Percentiles rank a stretch among this genome's conserved stretches.
Evolutionary conservation across 2,888 invertebrate genomes (phyloP).

Genomic region (Ophraella communa): DNA sequence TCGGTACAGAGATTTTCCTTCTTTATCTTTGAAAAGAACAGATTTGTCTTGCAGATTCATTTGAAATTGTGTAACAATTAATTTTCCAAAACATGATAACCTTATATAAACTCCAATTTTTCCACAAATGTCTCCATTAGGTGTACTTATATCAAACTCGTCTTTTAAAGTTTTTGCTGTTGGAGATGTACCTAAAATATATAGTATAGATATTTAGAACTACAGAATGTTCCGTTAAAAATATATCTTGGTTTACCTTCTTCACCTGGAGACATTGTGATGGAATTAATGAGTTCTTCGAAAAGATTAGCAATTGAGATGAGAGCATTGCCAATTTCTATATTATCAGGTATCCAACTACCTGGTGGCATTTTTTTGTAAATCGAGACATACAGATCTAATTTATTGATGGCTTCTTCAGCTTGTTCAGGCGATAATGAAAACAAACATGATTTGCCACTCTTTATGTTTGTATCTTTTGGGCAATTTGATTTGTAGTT

Average conservation of each 20-base stretch:
- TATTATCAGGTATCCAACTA: slow-evolving; percentile 67
- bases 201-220: neutral
- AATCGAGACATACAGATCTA: slow-evolving; percentile 66
- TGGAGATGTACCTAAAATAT: slow-evolving; percentile 51
- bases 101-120: slow-evolving; percentile 68
- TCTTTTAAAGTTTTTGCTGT: slow-evolving; percentile 68
- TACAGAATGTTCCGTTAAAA: neutral
- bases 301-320: slow-evolving; percentile 69
- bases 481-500: slow-evolving; percentile 16
- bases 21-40: slow-evolving; percentile 59
- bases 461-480: slow-evolving; percentile 46
- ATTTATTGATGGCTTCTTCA: slow-evolving; percentile 62
- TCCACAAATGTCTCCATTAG: slow-evolving; percentile 62
- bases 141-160: slow-evolving; percentile 64
- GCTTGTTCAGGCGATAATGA: slow-evolving; percentile 66
- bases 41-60: slow-evolving; percentile 60
- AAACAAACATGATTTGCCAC: slow-evolving; percentile 74
- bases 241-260: slow-evolving; percentile 6
- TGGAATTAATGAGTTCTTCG: slow-evolving; percentile 63
- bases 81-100: slow-evolving; percentile 71
- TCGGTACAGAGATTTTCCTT: slow-evolving; percentile 57
- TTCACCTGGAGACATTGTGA: slow-evolving; percentile 57
- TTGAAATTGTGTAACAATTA: slow-evolving; percentile 72
- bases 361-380: slow-evolving; percentile 69
- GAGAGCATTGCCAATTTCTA: slow-evolving; percentile 62